Base-by-base conservation (phyloP, 2,797 vertebrate genomes). In the Loriculus beryllinus region DNA sequence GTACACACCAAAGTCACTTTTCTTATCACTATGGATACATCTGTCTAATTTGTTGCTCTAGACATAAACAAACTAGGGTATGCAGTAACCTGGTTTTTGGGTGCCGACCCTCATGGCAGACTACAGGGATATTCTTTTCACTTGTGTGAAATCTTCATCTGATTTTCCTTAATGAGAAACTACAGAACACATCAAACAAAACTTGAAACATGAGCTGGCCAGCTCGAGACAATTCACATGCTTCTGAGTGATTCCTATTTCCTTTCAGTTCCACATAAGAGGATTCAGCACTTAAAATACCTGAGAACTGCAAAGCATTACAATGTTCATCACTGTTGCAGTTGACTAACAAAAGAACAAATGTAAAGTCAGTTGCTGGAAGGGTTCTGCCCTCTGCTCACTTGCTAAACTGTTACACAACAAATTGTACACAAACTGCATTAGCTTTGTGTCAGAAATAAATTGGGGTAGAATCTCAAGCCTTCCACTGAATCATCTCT, bases 401-500 rank as follows among this genome's bases (percentile, higher is more conserved):
- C 77, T 76, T 57, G 70, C 82, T 90, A 51, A 93, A 69, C 25
- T 16, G 62, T 81, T 67, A 89, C 14, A 16, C 56, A 42, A 90
- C 33, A 70, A 95, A 94, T 6, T 40, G 40, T 23, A 90, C 65
- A 91, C 72, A 71, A 75, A 76, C 45, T 47, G 42, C 74, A 83
- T 97, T 97, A 98, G 91, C 93, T 98, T 94, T 98, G 97, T 23
- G 97, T 99, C 97, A 99, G 95, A 97, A 99, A 99, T 76, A 98
- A 96, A 97, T 99, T 99, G 65, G 99, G 99, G 96, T 99, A 99
- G 98, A 99, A 99, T 88, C 99, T 98, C 95, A 99, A 97, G 91
- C 99, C 99, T 98, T 99, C 99, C 43, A 99, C 99, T 10, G 99
- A 99, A 97, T 99, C 99, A 29, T 99, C 99, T 97, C 99, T 97